These are phyloP conservation scores for Apeira syringaria DNA, from an alignment of 2,888 invertebrate species.

Conservation along the genomic window DNA sequence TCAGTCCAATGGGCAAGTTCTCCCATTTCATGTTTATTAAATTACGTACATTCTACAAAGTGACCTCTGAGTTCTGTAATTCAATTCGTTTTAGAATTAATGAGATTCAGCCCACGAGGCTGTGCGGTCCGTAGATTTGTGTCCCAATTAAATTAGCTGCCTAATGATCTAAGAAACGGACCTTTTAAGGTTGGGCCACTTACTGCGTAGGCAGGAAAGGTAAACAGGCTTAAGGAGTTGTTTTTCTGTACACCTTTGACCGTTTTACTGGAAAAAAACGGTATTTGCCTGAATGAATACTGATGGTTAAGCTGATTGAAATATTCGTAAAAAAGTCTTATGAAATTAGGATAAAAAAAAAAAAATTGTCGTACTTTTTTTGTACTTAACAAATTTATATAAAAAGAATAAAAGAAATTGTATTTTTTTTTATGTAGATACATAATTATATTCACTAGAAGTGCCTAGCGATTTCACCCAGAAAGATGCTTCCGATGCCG, in stretches of 20 bases:
- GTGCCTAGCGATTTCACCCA: no score
- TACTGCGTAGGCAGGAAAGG: conserved; percentile 12
- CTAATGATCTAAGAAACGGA: conserved; percentile 56
- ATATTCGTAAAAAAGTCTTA: no score
- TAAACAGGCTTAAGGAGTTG: conserved; percentile 23
- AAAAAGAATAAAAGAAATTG: no score
- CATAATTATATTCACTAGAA: no score
- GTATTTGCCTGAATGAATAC: background rate
- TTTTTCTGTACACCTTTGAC: conserved; percentile 14
- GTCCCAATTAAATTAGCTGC: conserved; percentile 61
- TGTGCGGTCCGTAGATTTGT: conserved; percentile 41
- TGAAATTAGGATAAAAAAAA: no score
- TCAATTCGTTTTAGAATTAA: conserved; percentile 63
- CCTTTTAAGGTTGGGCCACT: conserved; percentile 34
- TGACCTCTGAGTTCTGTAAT: conserved; percentile 52
- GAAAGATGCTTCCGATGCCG: no score
- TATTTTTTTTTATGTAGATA: no score
- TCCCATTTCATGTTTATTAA: conserved; percentile 19
- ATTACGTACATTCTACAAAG: conserved; percentile 25
- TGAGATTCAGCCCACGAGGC: conserved; percentile 52
- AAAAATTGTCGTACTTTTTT: no score
- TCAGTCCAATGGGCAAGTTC: conserved; percentile 1
- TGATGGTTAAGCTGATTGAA: no score
- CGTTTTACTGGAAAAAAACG: background rate
- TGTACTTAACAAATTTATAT: no score